Evolutionary conservation across 1,140 invertebrate genomes (phyloP).

Genomic region (Aricia agestis): DNA sequence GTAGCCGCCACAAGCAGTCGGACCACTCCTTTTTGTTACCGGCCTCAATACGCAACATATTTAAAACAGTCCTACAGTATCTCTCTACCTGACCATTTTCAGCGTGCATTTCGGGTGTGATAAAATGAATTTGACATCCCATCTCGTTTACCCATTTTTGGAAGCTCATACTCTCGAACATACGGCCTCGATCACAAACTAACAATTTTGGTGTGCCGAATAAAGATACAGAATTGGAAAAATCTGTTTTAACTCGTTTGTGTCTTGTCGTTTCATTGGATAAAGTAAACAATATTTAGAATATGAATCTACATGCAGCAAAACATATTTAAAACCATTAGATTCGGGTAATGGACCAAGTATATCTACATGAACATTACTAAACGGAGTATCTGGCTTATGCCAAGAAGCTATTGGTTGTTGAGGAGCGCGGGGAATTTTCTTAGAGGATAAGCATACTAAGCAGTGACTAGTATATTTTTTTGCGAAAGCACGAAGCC

Average conservation of each 20-base stretch:
- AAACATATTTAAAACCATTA: constrained; percentile 21
- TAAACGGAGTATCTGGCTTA: constrained; percentile 29
- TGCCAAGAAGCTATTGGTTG: constrained; percentile 29
- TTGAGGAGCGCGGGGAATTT: constrained; percentile 21
- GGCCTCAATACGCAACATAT: constrained; percentile 19
- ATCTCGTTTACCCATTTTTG: constrained; percentile 9
- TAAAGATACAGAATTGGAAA: constrained; percentile 19
- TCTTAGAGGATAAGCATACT: constrained; percentile 24
- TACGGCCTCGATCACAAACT: constrained; percentile 20
- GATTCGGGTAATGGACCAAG: constrained; percentile 34
- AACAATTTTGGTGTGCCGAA: constrained; percentile 24
- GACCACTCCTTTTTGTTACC: constrained; percentile 23
- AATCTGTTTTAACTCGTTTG: constrained; percentile 13
- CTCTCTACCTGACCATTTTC: constrained; percentile 18
- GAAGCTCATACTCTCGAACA: constrained; percentile 22
- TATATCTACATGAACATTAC: constrained; percentile 33
- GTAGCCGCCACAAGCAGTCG: constrained; percentile 12
- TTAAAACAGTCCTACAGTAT: constrained; percentile 19
- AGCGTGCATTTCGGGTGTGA: constrained; percentile 27
- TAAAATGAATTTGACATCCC: constrained; percentile 21
- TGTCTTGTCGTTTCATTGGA: constrained; percentile 20
- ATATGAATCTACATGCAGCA: constrained; percentile 20
- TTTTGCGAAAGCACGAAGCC: too few relatives aligned
- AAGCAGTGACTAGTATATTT: too few relatives aligned
- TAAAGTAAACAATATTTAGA: constrained; percentile 26